Base-by-base conservation (phyloP, 2,888 invertebrate species). In the Unio pictorum region DNA sequence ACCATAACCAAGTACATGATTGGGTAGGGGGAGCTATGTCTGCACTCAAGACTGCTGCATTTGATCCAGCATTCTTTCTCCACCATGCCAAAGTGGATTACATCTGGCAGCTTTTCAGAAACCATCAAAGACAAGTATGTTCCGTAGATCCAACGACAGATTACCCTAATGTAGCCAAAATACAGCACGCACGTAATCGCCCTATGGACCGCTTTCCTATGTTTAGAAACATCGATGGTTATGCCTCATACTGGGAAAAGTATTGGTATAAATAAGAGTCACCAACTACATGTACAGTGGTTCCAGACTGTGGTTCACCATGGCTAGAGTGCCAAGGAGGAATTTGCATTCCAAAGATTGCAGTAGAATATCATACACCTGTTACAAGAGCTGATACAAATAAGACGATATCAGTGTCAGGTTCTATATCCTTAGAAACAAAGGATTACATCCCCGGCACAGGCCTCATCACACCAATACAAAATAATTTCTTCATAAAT, bases 21-120 rank as follows among this genome's bases (percentile, higher is more conserved):
- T 85, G 79, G 77, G 76, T 85, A 11, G 86, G 84, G 3, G 86
- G 86, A 4, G 78, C 80, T n/a, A 75, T 86, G 78, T 74, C 74
- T 18, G 73, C 69, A 7, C 64, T 84, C 55, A 73, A 81, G 23
- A 83, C 84, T 0, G 82, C 86, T 8, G 78, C 85, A 0, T 80
- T 76, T 67, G 86, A 86, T 64, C 84, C 84, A 2, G 67, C 79
- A 45, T 86, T 85, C 73, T 84, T 84, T 72, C 61, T 85, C 28
- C 82, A 84, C 64, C 84, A 85, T 69, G 76, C 83, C 3, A 85
- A 81, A 61, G 78, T 85, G 26, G 86, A 86, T 70, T 82, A 81
- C 71, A 67, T 85, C 8, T 85, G 83, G 83, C 81, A 83, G 59
- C 56, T 79, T 45, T 86, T 85, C 68, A 72, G 83, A 23, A 70